Evolutionary conservation across 2,797 vertebrate species (phyloP).

Genomic region (Eurystomus glaucurus): DNA sequence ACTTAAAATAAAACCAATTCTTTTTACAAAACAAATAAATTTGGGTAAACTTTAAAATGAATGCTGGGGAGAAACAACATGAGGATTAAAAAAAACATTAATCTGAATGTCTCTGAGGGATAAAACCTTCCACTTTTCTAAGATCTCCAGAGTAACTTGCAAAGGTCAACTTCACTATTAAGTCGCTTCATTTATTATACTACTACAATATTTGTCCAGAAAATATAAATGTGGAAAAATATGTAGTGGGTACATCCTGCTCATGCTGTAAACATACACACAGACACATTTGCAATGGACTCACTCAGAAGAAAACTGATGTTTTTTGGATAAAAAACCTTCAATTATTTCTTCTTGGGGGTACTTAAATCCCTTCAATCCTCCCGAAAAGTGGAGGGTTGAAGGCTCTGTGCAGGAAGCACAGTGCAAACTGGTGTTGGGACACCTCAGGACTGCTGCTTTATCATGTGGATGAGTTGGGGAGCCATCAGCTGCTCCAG

Average conservation of each 20-base stretch:
- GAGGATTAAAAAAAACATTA: not conserved
- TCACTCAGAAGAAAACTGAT: not conserved
- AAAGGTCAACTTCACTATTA: not conserved
- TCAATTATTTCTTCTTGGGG: not conserved
- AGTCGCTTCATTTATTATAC: accelerated
- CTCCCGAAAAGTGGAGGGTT: not conserved
- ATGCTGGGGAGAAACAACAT: not conserved
- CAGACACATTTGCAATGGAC: not conserved
- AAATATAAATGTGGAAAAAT: not conserved
- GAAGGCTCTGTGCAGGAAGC: not conserved
- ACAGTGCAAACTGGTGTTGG: accelerated
- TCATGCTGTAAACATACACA: accelerated
- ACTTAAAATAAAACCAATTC: not conserved
- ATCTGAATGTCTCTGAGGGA: not conserved
- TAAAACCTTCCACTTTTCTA: not conserved
- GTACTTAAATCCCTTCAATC: not conserved
- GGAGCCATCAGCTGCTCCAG: not conserved
- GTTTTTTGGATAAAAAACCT: not conserved
- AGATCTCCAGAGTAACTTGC: not conserved
- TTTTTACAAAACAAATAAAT: not conserved
- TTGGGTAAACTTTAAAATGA: not conserved
- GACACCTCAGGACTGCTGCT: not conserved
- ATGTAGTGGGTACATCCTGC: accelerated
- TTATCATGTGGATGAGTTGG: accelerated
- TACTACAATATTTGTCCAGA: not conserved